Evolutionary conservation across 1,140 invertebrate genomes (phyloP), one percentile per base, ranked within the genome.

Genomic region (Bombus ignitus): DNA sequence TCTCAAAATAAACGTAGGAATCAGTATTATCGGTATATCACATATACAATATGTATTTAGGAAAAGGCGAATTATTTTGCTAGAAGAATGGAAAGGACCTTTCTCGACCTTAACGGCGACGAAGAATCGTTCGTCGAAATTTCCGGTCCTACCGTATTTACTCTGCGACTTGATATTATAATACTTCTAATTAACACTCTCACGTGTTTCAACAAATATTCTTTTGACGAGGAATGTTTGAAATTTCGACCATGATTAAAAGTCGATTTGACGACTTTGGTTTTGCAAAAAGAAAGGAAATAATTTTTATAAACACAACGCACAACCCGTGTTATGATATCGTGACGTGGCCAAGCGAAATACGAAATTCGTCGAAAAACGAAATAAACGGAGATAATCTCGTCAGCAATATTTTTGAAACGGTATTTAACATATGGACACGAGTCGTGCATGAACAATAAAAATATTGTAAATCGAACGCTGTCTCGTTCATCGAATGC

Each of bases 1-100:
- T 53, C 10, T 76, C 35, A 44, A 76, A 71, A 47, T 85, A 66
- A 66, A 57, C 35, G 44, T 81, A 85, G 77, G 66, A 71, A 85
- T 74, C 78, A 74, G 57, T 85, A 85, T 66, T 86, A 86, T 76
- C 80, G 53, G 1, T 84, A 79, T 73, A 86, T 83, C 62, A 83
- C 77, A 82, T 70, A 76, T 53, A 76, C 79, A 82, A 82, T 68
- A 76, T 53, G 62, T 81, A 75, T 39, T 78, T 15, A 81, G 44
- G 62, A 57, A n/a, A n/a, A 73, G 59, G 32, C 53, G 42, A 81
- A 75, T 62, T 86, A 86, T 81, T 81, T 86, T 86, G 28, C 39
- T 68, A 85, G 44, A 73, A 37, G 9, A 32, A 71, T 71, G 15
- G n/a, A 37, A 35, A 81, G 68, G 32, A 62, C 53, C 32, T 73